A percentile compares a stretch with the other conserved stretches of the same genome.
These are phyloP conservation scores for Magallana nippona DNA, from an alignment of 2,888 invertebrate species.

Conservation along the genomic window DNA sequence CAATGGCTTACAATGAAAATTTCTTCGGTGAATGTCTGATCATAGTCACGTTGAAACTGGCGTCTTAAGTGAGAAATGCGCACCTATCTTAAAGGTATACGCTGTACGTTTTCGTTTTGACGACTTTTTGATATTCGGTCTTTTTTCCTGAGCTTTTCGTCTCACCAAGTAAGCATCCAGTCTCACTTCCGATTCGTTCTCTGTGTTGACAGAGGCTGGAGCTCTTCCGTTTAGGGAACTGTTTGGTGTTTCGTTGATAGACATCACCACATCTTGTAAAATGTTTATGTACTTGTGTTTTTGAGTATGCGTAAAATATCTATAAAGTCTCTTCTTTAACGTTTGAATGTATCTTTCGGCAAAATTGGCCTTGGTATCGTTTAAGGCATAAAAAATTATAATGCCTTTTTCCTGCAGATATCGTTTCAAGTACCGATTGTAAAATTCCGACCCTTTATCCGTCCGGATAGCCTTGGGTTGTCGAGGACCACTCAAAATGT, in stretches of 20 bases:
- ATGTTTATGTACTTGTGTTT: constrained; percentile 42
- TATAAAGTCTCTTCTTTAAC: constrained; percentile 35
- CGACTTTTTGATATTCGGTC: background rate
- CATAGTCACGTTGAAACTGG: constrained; percentile 48
- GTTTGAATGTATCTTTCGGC: constrained; percentile 41
- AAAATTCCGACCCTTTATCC: constrained; percentile 44
- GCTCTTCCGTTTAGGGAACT: constrained; percentile 36
- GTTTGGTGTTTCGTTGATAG: constrained; percentile 44
- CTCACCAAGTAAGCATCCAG: constrained; percentile 39
- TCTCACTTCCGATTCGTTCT: constrained; percentile 46
- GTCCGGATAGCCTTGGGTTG: constrained; percentile 6
- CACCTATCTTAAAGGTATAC: constrained; percentile 44
- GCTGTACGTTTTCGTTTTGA: constrained; percentile 12
- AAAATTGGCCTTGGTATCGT: constrained; percentile 34
- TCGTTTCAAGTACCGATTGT: background rate
- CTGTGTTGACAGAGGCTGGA: constrained; percentile 36
- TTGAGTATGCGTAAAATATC: constrained; percentile 34
- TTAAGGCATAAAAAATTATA: constrained; percentile 27
- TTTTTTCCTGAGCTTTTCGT: background rate
- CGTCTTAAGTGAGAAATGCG: constrained; percentile 45
- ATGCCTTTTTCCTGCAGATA: constrained; percentile 18
- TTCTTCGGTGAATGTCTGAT: constrained; percentile 51
- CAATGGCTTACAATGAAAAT: constrained; percentile 38
- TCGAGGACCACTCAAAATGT: background rate
- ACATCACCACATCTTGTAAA: constrained; percentile 28